phyloP scores from a whole-genome alignment of 2,797 vertebrate species.

The Stomatorhinus walkeri region DNA sequence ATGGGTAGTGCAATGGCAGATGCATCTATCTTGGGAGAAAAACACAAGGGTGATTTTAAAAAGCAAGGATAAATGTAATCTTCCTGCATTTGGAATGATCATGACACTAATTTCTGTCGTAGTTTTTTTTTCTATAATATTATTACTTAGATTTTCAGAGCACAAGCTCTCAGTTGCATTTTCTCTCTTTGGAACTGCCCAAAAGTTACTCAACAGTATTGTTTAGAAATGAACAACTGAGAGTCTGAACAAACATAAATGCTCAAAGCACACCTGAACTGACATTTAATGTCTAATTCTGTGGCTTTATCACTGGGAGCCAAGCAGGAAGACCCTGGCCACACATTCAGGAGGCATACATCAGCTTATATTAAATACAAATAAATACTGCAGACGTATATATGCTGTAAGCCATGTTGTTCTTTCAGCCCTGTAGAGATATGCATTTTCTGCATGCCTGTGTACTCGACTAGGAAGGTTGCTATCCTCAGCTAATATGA shows the following conservation, averaged over 20 bases:
- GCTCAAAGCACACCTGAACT: neutral
- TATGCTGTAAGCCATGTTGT: neutral
- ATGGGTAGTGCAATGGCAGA: neutral
- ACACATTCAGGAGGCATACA: neutral
- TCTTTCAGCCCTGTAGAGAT: neutral
- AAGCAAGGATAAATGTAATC: neutral
- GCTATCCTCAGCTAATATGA: neutral
- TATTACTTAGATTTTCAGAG: neutral
- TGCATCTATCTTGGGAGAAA: neutral
- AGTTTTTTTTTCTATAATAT: neutral
- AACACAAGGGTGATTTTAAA: neutral
- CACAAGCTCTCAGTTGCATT: neutral
- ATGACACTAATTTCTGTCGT: neutral
- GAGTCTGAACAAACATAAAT: neutral
- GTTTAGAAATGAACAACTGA: neutral
- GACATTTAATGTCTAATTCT: neutral
- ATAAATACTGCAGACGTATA: neutral
- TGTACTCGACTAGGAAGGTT: neutral
- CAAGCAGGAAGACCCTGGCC: neutral
- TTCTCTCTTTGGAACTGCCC: neutral
- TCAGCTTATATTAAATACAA: neutral
- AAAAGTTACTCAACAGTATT: neutral
- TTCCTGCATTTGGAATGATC: neutral
- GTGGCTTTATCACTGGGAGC: neutral
- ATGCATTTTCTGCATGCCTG: neutral